Evolutionary conservation across 2,888 invertebrate species (phyloP), one percentile per base, ranked within the genome.

Genomic region (Drosophila mimetica): DNA sequence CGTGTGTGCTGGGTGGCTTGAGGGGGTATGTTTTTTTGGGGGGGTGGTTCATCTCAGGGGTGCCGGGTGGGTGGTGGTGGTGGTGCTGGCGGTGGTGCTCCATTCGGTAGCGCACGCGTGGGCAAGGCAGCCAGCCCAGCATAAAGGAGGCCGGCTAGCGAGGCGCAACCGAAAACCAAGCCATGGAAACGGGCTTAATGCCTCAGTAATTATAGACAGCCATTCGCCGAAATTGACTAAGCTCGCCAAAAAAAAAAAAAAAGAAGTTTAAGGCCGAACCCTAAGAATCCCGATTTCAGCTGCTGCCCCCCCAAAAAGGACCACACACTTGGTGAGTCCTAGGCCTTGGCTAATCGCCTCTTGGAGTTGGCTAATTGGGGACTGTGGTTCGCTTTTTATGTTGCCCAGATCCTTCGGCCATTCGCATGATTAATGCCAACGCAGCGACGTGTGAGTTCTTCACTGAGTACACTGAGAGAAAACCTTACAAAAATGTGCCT

Each of bases 381-480:
- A 18, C 53, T 65, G 36, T 28, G 44, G 64, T 37, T 44, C 9
- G 36, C 22, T 32, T n/a, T 50, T 44, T 30, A n/a, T 41, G 44
- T 63, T 61, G 63, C 18, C 39, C 39, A 34, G 51, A 34, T 64
- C 51, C 65, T 64, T 64, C 9, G 78, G 66, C 64, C 63, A 53
- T 54, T 70, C 59, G 46, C 61, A 72, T 88, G 83, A 89, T 89
- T 89, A 83, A 89, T 88, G 89, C 77, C 72, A 67, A 70, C 73
- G 81, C 73, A 77, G 75, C 88, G 74, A 82, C 83, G 89, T 88
- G 89, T 88, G 87, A 88, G 87, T 89, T 89, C 88, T 30, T 20
- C 77, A 36, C 51, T 46, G 32, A n/a, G 13, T 16, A 14, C 60
- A 61, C 60, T 46, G 7, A 5, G n/a, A 46, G 4, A 22, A 37